Base-by-base conservation (phyloP, 2,888 invertebrate species). In the Acleris cristana region DNA sequence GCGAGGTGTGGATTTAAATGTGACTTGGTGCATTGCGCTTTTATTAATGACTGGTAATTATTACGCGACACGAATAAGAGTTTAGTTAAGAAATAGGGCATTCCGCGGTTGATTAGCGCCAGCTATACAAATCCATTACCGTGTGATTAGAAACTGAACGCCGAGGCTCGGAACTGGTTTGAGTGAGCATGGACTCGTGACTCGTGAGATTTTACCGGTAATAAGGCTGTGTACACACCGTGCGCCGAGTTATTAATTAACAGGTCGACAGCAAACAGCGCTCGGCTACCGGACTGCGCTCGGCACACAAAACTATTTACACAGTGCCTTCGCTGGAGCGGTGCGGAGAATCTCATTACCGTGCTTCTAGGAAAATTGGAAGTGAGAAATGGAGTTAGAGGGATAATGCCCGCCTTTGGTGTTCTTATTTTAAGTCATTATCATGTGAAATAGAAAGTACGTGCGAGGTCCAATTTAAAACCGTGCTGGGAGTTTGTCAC, bases 201-300 rank as follows among this genome's bases (percentile, higher is more conserved):
- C 90, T 90, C 85, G 91, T 91, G 89, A 90, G 89, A 92, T 92
- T 90, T 89, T 91, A 92, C 91, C 84, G 82, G 92, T 92, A 92
- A 92, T 92, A 92, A 92, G 92, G 91, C 89, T 89, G 90, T 89
- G 92, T 88, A 91, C 83, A 91, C 90, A 91, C 79, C 80, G 85
- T 81, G 81, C 89, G 83, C 84, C 89, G 90, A 82, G 91, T 92
- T 92, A 92, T 92, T 92, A 92, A 92, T 92, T 92, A 92, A 88
- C 92, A 91, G 89, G 88, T 92, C 90, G 92, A 92, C 92, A 91
- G 90, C 87, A 92, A 92, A 92, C 89, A 92, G 87, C 82, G 83
- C 81, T 84, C 82, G 83, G 92, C 92, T 92, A 91, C 92, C 79
- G 92, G 85, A 78, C 85, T 88, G 90, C 90, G 89, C 92, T 90